Conservation (phyloP, 2,113 vertebrate species). For the Phasianus colchicus region DNA sequence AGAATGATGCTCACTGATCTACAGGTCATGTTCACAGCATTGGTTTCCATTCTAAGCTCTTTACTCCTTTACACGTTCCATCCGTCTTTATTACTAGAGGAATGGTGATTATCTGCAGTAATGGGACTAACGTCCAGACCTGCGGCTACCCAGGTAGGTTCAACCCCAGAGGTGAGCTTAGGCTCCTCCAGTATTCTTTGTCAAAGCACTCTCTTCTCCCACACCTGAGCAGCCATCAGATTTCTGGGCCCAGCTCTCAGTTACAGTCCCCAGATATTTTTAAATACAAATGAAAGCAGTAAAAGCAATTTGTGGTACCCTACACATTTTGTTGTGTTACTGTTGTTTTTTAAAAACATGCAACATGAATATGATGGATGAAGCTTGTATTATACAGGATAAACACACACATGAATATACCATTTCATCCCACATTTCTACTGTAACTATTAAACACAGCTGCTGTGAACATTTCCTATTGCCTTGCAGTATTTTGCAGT, state of each 20-base stretch:
- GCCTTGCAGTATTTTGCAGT: slow-evolving; percentile 35
- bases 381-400: neutral
- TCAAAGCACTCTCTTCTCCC: neutral
- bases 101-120: too few relatives aligned
- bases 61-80: too few relatives aligned
- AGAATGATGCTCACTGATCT: neutral
- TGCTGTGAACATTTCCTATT: slow-evolving; percentile 22
- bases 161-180: neutral
- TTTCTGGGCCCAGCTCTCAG: neutral
- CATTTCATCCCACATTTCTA: neutral
- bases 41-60: neutral
- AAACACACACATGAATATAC: neutral
- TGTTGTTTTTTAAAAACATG: neutral
- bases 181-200: neutral
- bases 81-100: neutral
- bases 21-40: rapidly evolving
- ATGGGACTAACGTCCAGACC: neutral
- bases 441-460: neutral
- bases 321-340: neutral
- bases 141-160: rapidly evolving
- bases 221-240: rapidly evolving
- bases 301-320: neutral
- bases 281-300: neutral
- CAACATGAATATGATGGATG: neutral
- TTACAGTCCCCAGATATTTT: neutral